phyloP scores from a whole-genome alignment of 2,113 vertebrate species.

The Vireo altiloquus region DNA sequence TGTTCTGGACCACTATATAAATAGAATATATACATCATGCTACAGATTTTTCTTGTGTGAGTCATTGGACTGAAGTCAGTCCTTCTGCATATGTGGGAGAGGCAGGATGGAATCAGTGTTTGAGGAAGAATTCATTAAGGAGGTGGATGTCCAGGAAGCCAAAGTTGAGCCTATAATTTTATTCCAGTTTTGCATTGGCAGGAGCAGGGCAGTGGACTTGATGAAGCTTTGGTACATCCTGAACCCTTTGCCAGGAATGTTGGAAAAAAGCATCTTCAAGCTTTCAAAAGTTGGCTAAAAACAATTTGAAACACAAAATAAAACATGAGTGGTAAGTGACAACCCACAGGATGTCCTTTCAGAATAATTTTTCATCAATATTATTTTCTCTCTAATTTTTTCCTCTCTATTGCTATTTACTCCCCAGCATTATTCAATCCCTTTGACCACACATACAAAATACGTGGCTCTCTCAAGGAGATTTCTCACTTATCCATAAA shows the following conservation, averaged over 20 bases:
- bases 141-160: not conserved
- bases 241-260: not conserved
- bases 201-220: not conserved
- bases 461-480: not conserved
- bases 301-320: not conserved
- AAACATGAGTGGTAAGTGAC: not conserved
- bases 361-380: not conserved
- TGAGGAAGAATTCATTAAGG: not conserved
- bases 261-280: not conserved
- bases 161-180: not conserved
- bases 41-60: not conserved
- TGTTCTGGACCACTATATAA: not conserved
- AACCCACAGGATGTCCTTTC: not conserved
- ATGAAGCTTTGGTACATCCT: accelerated
- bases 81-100: not conserved
- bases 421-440: not conserved
- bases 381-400: not conserved
- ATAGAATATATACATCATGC: not conserved
- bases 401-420: not conserved
- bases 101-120: not conserved
- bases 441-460: not conserved
- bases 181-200: not conserved
- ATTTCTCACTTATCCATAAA: not conserved
- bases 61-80: not conserved
- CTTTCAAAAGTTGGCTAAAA: slow-evolving; percentile 59